Base-by-base conservation (phyloP, 2,113 vertebrate species). In the Antigone vipio region DNA sequence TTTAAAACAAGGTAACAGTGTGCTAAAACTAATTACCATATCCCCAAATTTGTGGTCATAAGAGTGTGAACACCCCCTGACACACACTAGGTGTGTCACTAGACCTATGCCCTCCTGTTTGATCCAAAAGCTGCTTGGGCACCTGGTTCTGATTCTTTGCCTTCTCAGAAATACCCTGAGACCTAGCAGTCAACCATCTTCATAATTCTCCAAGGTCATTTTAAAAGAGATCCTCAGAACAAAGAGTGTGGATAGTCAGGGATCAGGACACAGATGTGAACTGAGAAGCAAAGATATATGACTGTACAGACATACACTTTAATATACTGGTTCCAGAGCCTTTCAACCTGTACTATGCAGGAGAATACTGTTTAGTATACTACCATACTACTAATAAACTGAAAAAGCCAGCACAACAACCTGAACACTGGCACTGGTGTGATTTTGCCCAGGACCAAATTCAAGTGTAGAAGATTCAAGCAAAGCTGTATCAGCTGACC, bases 41-140 rank as follows among this genome's bases (percentile, higher is more conserved):
- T 40, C 3, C 5, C 11, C 15, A 60, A 26, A 20, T 42, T 27
- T 40, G 19, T 19, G 5, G 11, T 32, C 0, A 1, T 55, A 69
- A 45, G 22, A 90, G 13, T 26, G 12, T 3, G 2, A 60, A 27
- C 5, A 62, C 3, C 7, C 4, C 26, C 16, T 1, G 0, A 35
- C 3, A 47, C 6, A 21, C 4, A 38, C 3, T n/a, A 9, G 1
- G 5, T 23, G 16, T 38, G 34, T 21, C 26, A 27, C 9, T 35
- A 18, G 12, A 44, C 7, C 60, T 60, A 8, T 71, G 15, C 7
- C 26, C 6, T 60, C 50, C 35, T 62, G 3, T 16, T 22, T 47
- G 35, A 56, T 34, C 15, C 24, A 75, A 23, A 60, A 42, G 16
- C 16, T 66, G 9, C 7, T 74, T 42, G 34, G 19, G 18, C 49